Evolutionary conservation across 2,113 vertebrate genomes (phyloP).

Genomic region (Physeter macrocephalus): DNA sequence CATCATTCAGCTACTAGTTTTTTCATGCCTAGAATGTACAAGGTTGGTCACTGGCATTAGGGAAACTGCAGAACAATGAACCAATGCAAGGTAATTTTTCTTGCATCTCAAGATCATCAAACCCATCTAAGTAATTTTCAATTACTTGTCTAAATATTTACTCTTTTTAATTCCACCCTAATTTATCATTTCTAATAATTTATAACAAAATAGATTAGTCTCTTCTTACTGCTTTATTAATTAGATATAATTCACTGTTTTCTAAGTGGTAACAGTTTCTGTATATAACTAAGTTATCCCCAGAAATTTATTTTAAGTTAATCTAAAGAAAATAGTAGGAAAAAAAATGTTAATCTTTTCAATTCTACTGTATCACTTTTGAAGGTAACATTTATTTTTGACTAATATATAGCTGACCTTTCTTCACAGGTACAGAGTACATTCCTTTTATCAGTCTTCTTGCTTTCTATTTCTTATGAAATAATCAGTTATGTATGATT

Average conservation of each 20-base stretch:
- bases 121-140: not conserved
- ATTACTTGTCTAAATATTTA: conserved; percentile 1
- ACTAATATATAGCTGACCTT: not conserved
- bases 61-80: not conserved
- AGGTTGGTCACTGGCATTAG: not conserved
- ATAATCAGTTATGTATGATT: not conserved
- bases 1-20: not conserved
- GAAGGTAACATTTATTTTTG: conserved; percentile 10
- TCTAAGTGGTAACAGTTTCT: not conserved
- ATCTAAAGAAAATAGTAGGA: not conserved
- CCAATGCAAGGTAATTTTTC: not conserved
- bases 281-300: not conserved
- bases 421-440: not conserved
- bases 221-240: not conserved
- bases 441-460: not conserved
- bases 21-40: not conserved
- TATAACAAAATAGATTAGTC: not conserved
- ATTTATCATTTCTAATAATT: conserved; percentile 7
- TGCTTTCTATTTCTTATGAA: not conserved
- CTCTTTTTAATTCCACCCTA: not conserved
- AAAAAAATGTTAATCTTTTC: not conserved
- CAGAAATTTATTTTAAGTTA: conserved; percentile 28
- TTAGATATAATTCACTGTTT: not conserved
- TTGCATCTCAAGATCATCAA: not conserved
- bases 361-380: not conserved